Evolutionary conservation across 2,888 invertebrate genomes (phyloP), one percentile per base, ranked within the genome.

Genomic region (Ormyrus pomaceus): DNA sequence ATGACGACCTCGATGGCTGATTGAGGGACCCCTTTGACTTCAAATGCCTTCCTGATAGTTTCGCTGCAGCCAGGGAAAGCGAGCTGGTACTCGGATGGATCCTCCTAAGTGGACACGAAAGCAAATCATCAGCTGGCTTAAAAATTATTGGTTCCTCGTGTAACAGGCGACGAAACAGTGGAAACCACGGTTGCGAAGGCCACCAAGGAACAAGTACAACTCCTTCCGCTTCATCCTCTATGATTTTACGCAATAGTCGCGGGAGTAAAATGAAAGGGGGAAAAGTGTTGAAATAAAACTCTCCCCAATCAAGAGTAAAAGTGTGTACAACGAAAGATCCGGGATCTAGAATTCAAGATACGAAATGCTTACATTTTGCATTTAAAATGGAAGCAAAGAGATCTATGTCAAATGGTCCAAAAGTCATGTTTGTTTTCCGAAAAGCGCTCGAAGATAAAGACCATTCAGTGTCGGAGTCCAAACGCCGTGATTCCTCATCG

Each of bases 381-480:
- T 83, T 84, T 1, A 58, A n/a, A 56, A 77, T 76, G 6, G 76
- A 69, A 4, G 83, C 83, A 48, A 83, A 84, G 5, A 82, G 46
- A 61, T 84, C 82, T 6, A 81, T 74, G 4, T 64, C 70, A n/a
- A 79, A n/a, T n/a, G n/a, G n/a, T n/a, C n/a, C n/a, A n/a, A n/a
- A n/a, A n/a, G n/a, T n/a, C n/a, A n/a, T n/a, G n/a, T n/a, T n/a
- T n/a, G n/a, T n/a, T n/a, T n/a, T n/a, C n/a, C n/a, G n/a, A n/a
- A n/a, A n/a, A n/a, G n/a, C n/a, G n/a, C n/a, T n/a, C n/a, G n/a
- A n/a, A n/a, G n/a, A n/a, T n/a, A n/a, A n/a, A n/a, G n/a, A n/a
- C n/a, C n/a, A n/a, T n/a, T n/a, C n/a, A n/a, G n/a, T n/a, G n/a
- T n/a, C n/a, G n/a, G n/a, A n/a, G n/a, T n/a, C n/a, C n/a, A n/a